A percentile compares a stretch with the other conserved stretches of the same genome.
Conservation (phyloP, 2,113 vertebrate genomes). For the Hymenochirus boettgeri region DNA sequence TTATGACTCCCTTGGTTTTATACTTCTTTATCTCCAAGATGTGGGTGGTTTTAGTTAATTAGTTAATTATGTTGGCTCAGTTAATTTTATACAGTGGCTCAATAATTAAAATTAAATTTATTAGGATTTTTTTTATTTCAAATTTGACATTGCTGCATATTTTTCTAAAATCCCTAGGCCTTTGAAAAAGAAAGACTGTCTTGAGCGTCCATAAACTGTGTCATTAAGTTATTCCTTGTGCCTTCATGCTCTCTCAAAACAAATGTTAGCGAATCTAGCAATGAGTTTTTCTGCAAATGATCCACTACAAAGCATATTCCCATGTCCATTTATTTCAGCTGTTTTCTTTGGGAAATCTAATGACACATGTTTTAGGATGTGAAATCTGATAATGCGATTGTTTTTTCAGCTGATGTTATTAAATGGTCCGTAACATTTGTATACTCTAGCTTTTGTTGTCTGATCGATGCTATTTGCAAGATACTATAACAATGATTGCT, state of each 20-base stretch:
- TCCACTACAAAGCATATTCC: background rate
- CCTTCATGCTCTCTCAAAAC: background rate
- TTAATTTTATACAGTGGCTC: no score
- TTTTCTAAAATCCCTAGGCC: no score
- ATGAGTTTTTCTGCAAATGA: conserved; percentile 1
- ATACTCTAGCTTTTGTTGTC: background rate
- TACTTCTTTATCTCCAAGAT: no score
- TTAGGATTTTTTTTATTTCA: no score
- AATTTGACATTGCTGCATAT: no score
- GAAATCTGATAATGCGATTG: conserved; percentile 9
- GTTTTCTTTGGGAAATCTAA: background rate
- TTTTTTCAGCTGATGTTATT: background rate
- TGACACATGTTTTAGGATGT: background rate
- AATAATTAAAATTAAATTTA: no score
- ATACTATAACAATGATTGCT: no score
- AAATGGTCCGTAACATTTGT: conserved; percentile 17
- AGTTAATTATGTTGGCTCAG: no score
- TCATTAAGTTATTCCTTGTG: background rate
- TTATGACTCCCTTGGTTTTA: no score
- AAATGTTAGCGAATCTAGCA: no score
- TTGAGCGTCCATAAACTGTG: background rate
- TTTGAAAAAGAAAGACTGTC: no score
- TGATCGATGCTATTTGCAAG: background rate
- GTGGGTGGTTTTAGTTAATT: no score
- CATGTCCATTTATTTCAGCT: background rate